Conservation (phyloP, 2,888 invertebrate genomes). For the Aphelenchoides bicaudatus region DNA sequence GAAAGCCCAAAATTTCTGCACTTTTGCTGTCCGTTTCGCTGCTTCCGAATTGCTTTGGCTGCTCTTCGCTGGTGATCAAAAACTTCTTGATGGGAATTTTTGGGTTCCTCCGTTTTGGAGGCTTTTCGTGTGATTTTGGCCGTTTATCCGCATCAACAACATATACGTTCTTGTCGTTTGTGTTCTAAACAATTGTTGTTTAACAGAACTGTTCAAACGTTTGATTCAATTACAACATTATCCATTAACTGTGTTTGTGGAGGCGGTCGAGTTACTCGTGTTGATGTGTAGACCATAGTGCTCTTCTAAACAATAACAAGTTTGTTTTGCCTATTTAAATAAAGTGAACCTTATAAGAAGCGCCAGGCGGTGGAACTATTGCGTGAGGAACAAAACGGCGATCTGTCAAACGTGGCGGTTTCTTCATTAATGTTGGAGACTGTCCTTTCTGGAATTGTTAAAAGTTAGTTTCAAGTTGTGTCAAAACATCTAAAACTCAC, state of each 20-base stretch:
- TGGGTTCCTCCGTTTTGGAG: not conserved
- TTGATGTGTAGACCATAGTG: not conserved
- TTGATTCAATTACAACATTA: not conserved
- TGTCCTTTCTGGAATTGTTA: no score
- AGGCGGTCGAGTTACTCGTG: slow-evolving; percentile 3
- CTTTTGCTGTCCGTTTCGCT: no score
- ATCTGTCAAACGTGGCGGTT: slow-evolving; percentile 1
- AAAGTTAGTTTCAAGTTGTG: no score
- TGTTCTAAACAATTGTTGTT: not conserved
- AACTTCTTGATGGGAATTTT: not conserved
- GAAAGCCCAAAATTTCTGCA: no score
- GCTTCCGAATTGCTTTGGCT: not conserved
- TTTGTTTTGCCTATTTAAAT: not conserved
- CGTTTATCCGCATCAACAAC: slow-evolving; percentile 5
- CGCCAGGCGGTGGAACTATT: not conserved
- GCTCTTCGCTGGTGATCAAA: not conserved
- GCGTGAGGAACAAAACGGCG: slow-evolving; percentile 4
- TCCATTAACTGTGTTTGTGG: not conserved
- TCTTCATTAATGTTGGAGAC: no score
- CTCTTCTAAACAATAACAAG: slow-evolving; percentile 1
- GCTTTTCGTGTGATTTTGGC: not conserved
- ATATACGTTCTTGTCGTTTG: slow-evolving; percentile 2
- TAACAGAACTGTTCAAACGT: not conserved
- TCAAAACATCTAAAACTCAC: no score
- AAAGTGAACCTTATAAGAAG: not conserved